Evolutionary conservation across 2,113 vertebrate species (phyloP).

Genomic region (Danio rerio): GRCz12tu NC_133177.1:27880001-27880500

Average conservation of each 20-base stretch:
- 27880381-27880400: slow-evolving; percentile 92
- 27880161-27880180: slow-evolving; percentile 56
- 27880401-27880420: slow-evolving; percentile 90
- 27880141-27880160: neutral
- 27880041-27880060: slow-evolving; percentile 29
- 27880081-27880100: neutral
- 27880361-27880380: slow-evolving; percentile 95
- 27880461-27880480: neutral
- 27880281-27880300: slow-evolving; percentile 93
- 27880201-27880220: slow-evolving; percentile 78
- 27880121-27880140: slow-evolving; percentile 24
- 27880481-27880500: neutral
- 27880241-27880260: slow-evolving; percentile 63
- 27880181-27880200: slow-evolving; percentile 71
- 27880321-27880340: slow-evolving; percentile 92
- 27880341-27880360: slow-evolving; percentile 89
- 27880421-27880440: slow-evolving; percentile 90
- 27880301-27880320: slow-evolving; percentile 93
- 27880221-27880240: slow-evolving; percentile 75
- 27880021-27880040: neutral
- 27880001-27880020: neutral
- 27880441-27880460: slow-evolving; percentile 90
- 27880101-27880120: neutral
- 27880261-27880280: slow-evolving; percentile 57
- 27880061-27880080: slow-evolving; percentile 1